Conservation (phyloP, 1,140 invertebrate genomes). For the Drosophila nasuta region DNA sequence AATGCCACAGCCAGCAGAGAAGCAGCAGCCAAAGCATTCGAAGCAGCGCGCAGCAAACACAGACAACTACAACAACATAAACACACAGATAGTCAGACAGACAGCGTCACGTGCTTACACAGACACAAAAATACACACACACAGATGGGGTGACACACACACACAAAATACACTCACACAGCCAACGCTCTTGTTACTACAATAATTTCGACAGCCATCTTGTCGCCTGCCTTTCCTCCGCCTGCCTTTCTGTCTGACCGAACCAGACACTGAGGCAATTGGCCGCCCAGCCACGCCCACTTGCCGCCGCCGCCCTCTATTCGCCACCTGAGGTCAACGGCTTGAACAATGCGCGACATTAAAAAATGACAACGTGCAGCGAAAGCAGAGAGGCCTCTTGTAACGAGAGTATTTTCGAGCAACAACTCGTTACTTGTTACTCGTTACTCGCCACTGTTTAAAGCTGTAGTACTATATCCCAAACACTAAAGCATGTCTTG, state of each 20-base stretch:
- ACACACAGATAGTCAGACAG: background rate
- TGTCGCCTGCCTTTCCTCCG: constrained; percentile 24
- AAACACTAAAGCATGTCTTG: too few relatives aligned
- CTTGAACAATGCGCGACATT: constrained; percentile 16
- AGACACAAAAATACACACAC: constrained; percentile 21
- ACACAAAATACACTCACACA: constrained; percentile 6
- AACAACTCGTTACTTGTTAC: background rate
- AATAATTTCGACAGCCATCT: constrained; percentile 58
- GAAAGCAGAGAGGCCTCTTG: background rate
- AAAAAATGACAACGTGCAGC: background rate
- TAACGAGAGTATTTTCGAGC: background rate
- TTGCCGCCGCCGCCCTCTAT: background rate
- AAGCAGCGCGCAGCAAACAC: background rate
- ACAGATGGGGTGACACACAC: background rate
- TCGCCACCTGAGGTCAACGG: constrained; percentile 21
- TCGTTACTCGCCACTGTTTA: too few relatives aligned
- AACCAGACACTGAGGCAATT: constrained; percentile 1
- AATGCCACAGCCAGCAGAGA: constrained; percentile 9
- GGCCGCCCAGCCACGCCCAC: background rate
- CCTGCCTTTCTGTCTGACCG: background rate
- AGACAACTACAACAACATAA: background rate
- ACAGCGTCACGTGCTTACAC: constrained; percentile 9
- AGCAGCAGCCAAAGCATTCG: too few relatives aligned
- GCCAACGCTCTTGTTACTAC: constrained; percentile 34
- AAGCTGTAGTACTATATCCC: too few relatives aligned